These are phyloP conservation scores for Thera obeliscata DNA, from an alignment of 2,888 invertebrate genomes.

Conservation along the genomic window DNA sequence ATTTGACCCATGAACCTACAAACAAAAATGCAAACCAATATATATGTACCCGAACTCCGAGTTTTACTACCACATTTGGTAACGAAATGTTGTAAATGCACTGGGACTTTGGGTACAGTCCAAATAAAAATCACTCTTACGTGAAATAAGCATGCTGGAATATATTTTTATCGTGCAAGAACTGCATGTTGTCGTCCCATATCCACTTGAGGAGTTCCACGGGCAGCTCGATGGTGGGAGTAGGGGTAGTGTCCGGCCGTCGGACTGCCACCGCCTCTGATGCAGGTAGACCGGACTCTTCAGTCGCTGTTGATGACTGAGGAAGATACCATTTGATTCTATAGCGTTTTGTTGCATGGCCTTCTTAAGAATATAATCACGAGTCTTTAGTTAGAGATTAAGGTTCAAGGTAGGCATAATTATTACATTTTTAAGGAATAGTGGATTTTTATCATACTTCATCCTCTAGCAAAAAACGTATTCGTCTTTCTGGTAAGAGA, in stretches of 20 bases:
- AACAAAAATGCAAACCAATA: not conserved
- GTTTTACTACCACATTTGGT: too few relatives aligned
- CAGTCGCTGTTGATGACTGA: slow-evolving; percentile 68
- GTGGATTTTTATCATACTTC: too few relatives aligned
- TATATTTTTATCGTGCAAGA: slow-evolving; percentile 96
- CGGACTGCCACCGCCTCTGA: slow-evolving; percentile 51
- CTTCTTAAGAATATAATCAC: too few relatives aligned
- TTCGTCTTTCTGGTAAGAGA: too few relatives aligned
- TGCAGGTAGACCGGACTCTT: slow-evolving; percentile 56
- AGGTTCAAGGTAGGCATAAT: too few relatives aligned
- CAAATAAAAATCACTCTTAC: slow-evolving; percentile 75
- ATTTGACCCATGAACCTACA: slow-evolving; percentile 98
- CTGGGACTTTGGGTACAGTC: too few relatives aligned
- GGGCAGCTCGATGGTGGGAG: slow-evolving; percentile 85
- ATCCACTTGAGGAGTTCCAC: slow-evolving; percentile 97
- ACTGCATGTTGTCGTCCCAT: slow-evolving; percentile 98
- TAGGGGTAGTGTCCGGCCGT: slow-evolving; percentile 51
- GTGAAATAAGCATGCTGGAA: slow-evolving; percentile 98
- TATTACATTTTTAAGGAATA: too few relatives aligned
- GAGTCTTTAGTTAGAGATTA: too few relatives aligned
- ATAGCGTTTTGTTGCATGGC: too few relatives aligned
- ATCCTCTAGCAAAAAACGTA: too few relatives aligned
- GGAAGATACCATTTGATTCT: not conserved
- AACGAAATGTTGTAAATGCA: not conserved
- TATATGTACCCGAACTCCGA: too few relatives aligned